Evolutionary conservation across 2,113 vertebrate genomes (phyloP).

Genomic region (Tetrax tetrax): DNA sequence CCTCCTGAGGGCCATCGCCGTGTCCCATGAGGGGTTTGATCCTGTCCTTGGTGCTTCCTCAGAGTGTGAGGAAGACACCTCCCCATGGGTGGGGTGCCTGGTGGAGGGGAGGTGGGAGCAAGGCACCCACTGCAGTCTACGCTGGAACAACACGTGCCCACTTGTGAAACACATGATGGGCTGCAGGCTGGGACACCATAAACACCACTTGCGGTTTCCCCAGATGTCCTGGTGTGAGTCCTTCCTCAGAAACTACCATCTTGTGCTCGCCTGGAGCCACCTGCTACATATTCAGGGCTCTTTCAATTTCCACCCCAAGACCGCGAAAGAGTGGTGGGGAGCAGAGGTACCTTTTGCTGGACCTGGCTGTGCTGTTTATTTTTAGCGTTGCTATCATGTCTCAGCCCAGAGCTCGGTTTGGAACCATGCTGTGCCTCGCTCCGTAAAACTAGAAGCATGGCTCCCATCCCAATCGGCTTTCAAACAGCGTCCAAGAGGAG

Average conservation of each 20-base stretch:
- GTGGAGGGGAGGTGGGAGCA: not conserved
- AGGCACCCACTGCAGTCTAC: fast-evolving
- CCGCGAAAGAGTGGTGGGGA: not conserved
- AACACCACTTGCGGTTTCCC: not conserved
- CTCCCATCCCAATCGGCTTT: not conserved
- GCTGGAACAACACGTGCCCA: not conserved
- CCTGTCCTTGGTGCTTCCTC: not conserved
- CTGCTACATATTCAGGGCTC: not conserved
- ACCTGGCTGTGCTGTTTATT: not conserved
- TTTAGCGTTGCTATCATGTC: not conserved
- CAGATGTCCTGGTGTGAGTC: conserved; percentile 6
- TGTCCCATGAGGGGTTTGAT: fast-evolving
- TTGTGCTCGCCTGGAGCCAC: not conserved
- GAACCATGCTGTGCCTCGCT: fast-evolving
- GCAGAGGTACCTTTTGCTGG: not conserved
- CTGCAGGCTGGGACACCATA: not conserved
- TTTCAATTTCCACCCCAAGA: conserved; percentile 49
- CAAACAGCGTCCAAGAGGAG: not conserved
- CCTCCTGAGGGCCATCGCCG: fast-evolving
- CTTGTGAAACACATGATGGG: not conserved
- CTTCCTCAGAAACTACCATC: conserved; percentile 51
- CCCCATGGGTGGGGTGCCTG: not conserved
- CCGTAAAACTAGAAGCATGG: fast-evolving
- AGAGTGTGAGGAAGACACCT: not conserved
- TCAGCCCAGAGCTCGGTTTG: not conserved